Evolutionary conservation across 2,888 invertebrate genomes (phyloP), one percentile per base, ranked within the genome.

Genomic region (Smittia sp.): DNA sequence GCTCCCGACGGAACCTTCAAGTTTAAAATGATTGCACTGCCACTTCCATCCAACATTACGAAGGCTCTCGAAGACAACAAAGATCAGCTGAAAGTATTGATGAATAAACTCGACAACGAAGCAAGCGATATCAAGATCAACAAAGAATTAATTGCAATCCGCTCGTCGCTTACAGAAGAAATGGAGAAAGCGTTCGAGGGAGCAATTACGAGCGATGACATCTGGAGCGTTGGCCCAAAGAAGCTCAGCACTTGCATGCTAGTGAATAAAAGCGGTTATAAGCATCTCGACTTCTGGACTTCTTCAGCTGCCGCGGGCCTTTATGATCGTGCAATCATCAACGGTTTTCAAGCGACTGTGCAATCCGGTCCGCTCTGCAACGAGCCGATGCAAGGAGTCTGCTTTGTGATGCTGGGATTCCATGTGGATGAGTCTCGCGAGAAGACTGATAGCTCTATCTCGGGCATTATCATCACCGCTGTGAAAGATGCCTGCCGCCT

Each of bases 361-460:
- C 82, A 91, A 73, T 89, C 94, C 54, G 99, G 99, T 0, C 98
- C 98, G 0, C 81, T 99, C 62, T 99, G 98, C 82, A 96, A 97
- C 78, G 99, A 99, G 80, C 96, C 97, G 1, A 90, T 99, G 90
- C 92, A 91, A 84, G 98, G 98, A 1, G 95, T 98, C 0, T 93
- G 91, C 18, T 96, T 98, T 83, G 85, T 93, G 73, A 86, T 98
- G 1, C 92, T 94, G 77, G 90, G 93, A 76, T 98, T 96, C 92
- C 85, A 84, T 0, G 80, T 90, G 46, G 84, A 85, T 46, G 79
- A 80, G 66, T 78, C 77, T 11, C 82, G 81, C 74, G 84, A 80
- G 75, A 62, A 73, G 11, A 15, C 18, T 11, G 54, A 62, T 22
- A 62, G 27, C 46, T 74, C 52, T 11, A 24, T 69, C 76, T 84